Conservation (phyloP, 2,797 vertebrate species). For the Emys orbicularis region DNA sequence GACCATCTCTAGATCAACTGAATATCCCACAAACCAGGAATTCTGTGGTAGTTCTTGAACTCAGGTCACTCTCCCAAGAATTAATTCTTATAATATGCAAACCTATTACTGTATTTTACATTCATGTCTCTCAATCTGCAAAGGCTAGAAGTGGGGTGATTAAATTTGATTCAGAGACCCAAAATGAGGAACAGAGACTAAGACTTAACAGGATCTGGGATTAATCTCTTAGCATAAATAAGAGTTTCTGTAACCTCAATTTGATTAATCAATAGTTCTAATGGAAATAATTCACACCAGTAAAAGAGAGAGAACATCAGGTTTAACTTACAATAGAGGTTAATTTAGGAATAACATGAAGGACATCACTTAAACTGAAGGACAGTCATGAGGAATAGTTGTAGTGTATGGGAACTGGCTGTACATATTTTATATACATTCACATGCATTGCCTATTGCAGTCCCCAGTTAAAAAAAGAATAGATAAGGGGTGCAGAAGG, state of each 20-base stretch:
- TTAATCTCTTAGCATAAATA: constrained; percentile 69
- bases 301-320: constrained; percentile 53
- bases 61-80: constrained; percentile 8
- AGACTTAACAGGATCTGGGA: constrained; percentile 67
- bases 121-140: background rate
- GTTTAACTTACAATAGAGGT: constrained; percentile 30
- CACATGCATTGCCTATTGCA: constrained; percentile 24
- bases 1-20: background rate
- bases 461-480: constrained; percentile 43
- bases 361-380: constrained; percentile 55
- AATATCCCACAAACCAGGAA: background rate
- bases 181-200: constrained; percentile 57
- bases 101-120: background rate
- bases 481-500: background rate
- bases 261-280: constrained; percentile 51
- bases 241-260: constrained; percentile 24
- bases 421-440: constrained; percentile 41
- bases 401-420: constrained; percentile 28
- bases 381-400: constrained; percentile 41
- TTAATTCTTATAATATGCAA: background rate
- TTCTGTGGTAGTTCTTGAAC: constrained; percentile 28
- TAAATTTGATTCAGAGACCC: constrained; percentile 61
- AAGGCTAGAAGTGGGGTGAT: constrained; percentile 52
- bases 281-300: constrained; percentile 63
- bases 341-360: constrained; percentile 53